Conservation (phyloP, 2,113 vertebrate genomes). For the Protomyctophum bolini region DNA sequence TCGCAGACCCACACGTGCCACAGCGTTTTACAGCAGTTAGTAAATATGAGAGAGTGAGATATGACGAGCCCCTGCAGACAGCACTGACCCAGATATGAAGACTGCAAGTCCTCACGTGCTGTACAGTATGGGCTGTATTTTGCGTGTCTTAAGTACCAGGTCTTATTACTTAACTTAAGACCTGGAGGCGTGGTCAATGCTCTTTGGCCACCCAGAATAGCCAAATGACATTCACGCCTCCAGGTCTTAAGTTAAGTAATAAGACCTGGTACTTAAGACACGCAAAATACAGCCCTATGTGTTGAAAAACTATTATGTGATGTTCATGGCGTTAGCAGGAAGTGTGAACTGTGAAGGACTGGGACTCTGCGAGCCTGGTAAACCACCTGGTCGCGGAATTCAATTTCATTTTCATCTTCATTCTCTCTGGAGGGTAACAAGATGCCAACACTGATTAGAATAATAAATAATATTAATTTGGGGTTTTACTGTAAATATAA, state of each 20-base stretch:
- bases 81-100: constrained; percentile 46
- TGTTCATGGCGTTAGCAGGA: constrained; percentile 32
- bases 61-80: constrained; percentile 19
- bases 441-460: constrained; percentile 25
- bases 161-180: no score
- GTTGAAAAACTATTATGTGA: constrained; percentile 18
- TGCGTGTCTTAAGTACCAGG: no score
- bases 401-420: constrained; percentile 17
- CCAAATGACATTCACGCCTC: no score
- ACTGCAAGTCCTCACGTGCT: constrained; percentile 56
- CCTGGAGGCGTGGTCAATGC: no score
- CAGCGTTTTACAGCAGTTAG: not conserved
- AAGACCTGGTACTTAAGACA: no score
- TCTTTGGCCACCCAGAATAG: no score
- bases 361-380: constrained; percentile 18
- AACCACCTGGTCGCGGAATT: no score
- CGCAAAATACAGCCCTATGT: no score
- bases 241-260: no score
- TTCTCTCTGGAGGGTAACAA: constrained; percentile 15
- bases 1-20: no score
- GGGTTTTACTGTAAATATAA: no score
- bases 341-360: constrained; percentile 29
- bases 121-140: no score
- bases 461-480: constrained; percentile 19
- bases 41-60: constrained; percentile 42